These are phyloP conservation scores for Petrocephalus sullivani DNA, from an alignment of 2,797 vertebrate species.

Conservation along the genomic window DNA sequence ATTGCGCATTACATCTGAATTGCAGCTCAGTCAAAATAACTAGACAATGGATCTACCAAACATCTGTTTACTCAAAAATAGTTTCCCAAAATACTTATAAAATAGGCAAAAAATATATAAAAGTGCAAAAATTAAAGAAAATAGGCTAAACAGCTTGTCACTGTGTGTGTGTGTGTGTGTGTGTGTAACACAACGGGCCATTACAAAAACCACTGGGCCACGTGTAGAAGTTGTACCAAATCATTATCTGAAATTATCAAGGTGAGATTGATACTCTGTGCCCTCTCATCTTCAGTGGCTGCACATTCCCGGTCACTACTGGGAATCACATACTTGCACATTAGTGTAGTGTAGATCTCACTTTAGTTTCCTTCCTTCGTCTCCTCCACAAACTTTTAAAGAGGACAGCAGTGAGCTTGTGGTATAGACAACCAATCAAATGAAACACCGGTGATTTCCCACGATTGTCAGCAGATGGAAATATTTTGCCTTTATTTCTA, in stretches of 20 bases:
- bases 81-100: not conserved
- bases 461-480: not conserved
- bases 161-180: not conserved
- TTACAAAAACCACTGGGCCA: not conserved
- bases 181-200: not conserved
- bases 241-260: not conserved
- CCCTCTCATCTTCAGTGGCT: not conserved
- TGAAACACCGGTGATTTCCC: not conserved
- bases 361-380: not conserved
- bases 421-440: not conserved
- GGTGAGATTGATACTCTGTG: not conserved
- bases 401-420: not conserved
- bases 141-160: not conserved
- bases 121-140: not conserved
- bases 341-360: not conserved
- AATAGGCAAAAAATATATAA: not conserved
- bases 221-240: not conserved
- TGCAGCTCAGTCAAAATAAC: not conserved
- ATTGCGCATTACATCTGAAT: not conserved
- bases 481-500: not conserved
- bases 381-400: not conserved
- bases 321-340: not conserved
- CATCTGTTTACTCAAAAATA: not conserved
- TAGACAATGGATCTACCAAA: not conserved
- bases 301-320: not conserved